A percentile compares a stretch with the other conserved stretches of the same genome.
Evolutionary conservation across 2,888 invertebrate genomes (phyloP).

Genomic region (Tenthredo amoena): DNA sequence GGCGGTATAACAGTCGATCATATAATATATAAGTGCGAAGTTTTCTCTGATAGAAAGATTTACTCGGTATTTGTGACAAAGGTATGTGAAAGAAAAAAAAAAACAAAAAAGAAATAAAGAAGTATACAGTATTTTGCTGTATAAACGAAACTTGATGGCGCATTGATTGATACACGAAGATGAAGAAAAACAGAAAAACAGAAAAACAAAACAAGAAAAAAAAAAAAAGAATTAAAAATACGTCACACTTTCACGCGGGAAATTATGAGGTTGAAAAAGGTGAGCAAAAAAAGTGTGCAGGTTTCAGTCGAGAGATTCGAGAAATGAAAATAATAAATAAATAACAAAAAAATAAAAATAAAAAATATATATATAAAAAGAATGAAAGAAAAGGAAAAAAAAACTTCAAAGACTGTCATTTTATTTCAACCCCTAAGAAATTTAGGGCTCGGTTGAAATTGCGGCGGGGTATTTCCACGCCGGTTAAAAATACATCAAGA

Average conservation of each 20-base stretch:
- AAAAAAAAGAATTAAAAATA: not conserved
- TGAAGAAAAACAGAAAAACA: not conserved
- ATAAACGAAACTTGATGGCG: not conserved
- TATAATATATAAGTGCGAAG: constrained; percentile 7
- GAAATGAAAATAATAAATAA: not conserved
- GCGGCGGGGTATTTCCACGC: constrained; percentile 9
- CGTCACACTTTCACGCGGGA: constrained; percentile 18
- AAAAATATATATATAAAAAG: not conserved
- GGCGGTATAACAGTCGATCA: not conserved
- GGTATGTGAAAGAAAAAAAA: not conserved
- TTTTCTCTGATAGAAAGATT: not conserved
- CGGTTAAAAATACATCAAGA: constrained; percentile 51
- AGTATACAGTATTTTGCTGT: not conserved
- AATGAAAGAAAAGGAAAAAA: not conserved
- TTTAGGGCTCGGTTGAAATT: constrained; percentile 25
- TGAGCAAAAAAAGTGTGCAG: not conserved
- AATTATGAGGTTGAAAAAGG: not conserved
- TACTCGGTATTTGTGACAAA: not conserved
- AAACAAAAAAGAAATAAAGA: not conserved
- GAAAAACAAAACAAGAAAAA: too few relatives aligned
- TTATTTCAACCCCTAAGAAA: constrained; percentile 27
- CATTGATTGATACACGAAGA: not conserved
- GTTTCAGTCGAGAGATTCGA: constrained; percentile 17
- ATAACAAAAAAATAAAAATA: not conserved
- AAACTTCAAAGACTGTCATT: constrained; percentile 18